phyloP scores from a whole-genome alignment of 2,888 invertebrate genomes.

The Scaptomyza parva region DNA sequence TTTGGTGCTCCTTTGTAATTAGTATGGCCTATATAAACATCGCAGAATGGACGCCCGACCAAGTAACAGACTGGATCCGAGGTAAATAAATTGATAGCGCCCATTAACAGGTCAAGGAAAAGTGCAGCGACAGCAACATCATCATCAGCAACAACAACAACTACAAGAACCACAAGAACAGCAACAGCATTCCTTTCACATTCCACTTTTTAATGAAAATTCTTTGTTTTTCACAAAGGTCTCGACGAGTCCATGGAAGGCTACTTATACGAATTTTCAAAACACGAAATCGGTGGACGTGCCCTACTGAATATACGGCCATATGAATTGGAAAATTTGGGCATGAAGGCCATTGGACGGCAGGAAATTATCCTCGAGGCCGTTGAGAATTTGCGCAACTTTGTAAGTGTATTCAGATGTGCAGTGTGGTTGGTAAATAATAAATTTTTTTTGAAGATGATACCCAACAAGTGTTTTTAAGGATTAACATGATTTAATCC shows the following conservation, averaged over 20 bases:
- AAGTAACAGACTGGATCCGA: conserved; percentile 96
- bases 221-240: conserved; percentile 63
- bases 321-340: conserved; percentile 94
- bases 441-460: too few relatives aligned
- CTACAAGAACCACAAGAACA: conserved; percentile 21
- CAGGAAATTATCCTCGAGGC: conserved; percentile 97
- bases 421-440: neutral
- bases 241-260: conserved; percentile 88
- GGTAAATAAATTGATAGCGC: conserved; percentile 86
- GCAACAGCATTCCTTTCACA: conserved; percentile 55
- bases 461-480: conserved; percentile 14
- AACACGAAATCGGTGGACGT: conserved; percentile 92
- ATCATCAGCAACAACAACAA: conserved; percentile 26
- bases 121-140: conserved; percentile 53
- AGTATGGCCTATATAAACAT: conserved; percentile 93
- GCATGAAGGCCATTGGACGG: conserved; percentile 94
- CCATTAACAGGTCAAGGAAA: conserved; percentile 73
- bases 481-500: too few relatives aligned
- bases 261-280: conserved; percentile 92
- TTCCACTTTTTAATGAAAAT: conserved; percentile 19
- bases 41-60: conserved; percentile 95
- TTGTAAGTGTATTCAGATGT: conserved; percentile 89
- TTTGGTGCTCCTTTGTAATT: conserved; percentile 36
- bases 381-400: conserved; percentile 94
- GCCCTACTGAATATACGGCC: conserved; percentile 92